Percentiles rank a stretch among this genome's conserved stretches.
Evolutionary conservation across 2,888 invertebrate species (phyloP).

Genomic region (Patella depressa): DNA sequence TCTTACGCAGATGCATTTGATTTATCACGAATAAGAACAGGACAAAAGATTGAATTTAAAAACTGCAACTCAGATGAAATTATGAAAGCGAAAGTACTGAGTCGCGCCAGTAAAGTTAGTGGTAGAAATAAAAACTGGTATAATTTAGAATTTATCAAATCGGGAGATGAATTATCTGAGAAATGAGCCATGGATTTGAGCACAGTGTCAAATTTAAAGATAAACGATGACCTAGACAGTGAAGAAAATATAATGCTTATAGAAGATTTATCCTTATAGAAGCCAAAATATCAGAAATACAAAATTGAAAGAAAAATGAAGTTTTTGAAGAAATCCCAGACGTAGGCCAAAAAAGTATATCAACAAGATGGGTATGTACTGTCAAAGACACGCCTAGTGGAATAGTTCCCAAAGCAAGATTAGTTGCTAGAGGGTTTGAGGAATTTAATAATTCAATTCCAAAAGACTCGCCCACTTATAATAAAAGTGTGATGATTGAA

Average conservation of each 20-base stretch:
- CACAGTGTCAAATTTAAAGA: slow-evolving; percentile 12
- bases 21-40: slow-evolving; percentile 8
- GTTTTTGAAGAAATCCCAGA: slow-evolving; percentile 17
- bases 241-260: slow-evolving; percentile 13
- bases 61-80: slow-evolving; percentile 4
- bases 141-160: slow-evolving; percentile 14
- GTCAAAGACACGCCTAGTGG: slow-evolving; percentile 5
- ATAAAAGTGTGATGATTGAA: not conserved
- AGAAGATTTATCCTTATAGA: slow-evolving; percentile 13
- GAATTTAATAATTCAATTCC: slow-evolving; percentile 14
- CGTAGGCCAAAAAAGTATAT: slow-evolving; percentile 18
- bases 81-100: slow-evolving; percentile 16
- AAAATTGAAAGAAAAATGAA: slow-evolving; percentile 17
- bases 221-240: not conserved
- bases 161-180: not conserved
- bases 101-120: slow-evolving; percentile 17
- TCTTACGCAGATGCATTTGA: not conserved
- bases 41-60: slow-evolving; percentile 5
- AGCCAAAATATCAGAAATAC: slow-evolving; percentile 19
- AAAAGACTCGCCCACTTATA: slow-evolving; percentile 19
- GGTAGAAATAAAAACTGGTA: slow-evolving; percentile 22
- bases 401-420: slow-evolving; percentile 14
- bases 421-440: slow-evolving; percentile 28
- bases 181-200: slow-evolving; percentile 17
- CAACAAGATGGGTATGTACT: slow-evolving; percentile 22